Evolutionary conservation across 2,113 vertebrate species (phyloP).

Genomic region (Otolemur garnettii): DNA sequence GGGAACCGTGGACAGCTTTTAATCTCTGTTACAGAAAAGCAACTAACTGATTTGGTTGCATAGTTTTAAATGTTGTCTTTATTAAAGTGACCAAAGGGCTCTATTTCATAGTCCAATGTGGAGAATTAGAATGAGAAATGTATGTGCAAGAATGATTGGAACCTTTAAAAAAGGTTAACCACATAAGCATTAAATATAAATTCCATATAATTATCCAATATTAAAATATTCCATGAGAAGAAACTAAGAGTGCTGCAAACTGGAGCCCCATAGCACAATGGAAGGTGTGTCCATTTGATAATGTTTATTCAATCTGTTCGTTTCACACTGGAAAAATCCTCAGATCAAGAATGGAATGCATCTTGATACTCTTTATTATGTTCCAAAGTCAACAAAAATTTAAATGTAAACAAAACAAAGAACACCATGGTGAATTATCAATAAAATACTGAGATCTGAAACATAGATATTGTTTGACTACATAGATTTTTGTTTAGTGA

Average conservation of each 20-base stretch:
- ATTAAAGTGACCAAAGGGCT: background rate
- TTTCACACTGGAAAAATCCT: background rate
- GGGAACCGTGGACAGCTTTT: background rate
- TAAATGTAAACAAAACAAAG: background rate
- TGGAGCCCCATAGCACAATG: background rate
- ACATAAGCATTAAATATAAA: background rate
- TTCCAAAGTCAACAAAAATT: background rate
- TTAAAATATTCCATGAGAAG: background rate
- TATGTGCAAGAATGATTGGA: slow-evolving; percentile 11
- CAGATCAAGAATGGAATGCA: background rate
- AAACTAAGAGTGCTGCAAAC: background rate
- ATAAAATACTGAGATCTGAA: background rate
- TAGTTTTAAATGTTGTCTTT: slow-evolving; percentile 9
- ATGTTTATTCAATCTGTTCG: background rate
- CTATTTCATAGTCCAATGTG: background rate
- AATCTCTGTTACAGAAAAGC: background rate
- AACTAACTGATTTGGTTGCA: background rate
- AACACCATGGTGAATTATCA: background rate
- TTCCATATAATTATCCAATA: background rate
- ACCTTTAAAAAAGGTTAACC: background rate
- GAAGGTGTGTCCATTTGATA: background rate
- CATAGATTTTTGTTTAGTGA: background rate
- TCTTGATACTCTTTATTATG: background rate
- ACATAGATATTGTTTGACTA: background rate
- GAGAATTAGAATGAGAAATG: slow-evolving; percentile 37